These are phyloP conservation scores for Enteromius viviparus DNA, from an alignment of 2,797 vertebrate species.

Conservation along the genomic window DNA sequence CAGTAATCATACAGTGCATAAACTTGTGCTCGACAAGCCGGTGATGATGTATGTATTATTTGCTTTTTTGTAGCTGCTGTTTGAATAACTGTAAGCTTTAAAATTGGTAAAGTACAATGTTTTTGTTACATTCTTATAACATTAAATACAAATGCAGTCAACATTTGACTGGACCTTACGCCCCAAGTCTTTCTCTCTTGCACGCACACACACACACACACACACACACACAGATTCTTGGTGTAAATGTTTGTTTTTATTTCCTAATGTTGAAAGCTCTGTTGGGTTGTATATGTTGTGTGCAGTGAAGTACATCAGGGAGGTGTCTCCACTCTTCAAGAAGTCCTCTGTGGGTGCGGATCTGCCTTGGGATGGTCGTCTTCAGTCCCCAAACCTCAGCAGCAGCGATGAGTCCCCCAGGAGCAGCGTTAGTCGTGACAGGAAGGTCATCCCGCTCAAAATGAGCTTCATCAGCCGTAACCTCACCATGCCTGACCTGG, in stretches of 20 bases:
- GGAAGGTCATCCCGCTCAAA: conserved; percentile 92
- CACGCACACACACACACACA: too few relatives aligned
- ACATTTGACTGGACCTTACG: neutral
- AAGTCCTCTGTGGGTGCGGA: conserved; percentile 91
- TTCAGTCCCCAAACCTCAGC: conserved; percentile 86
- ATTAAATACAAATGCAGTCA: too few relatives aligned
- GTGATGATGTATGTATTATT: too few relatives aligned
- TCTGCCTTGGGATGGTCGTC: conserved; percentile 88
- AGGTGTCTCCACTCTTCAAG: conserved; percentile 95
- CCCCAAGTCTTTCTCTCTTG: neutral
- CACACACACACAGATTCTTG: neutral
- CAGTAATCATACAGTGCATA: too few relatives aligned
- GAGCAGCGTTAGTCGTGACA: conserved; percentile 82
- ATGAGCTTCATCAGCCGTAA: conserved; percentile 96
- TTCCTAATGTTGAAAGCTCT: neutral
- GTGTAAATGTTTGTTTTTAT: neutral
- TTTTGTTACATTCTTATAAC: too few relatives aligned
- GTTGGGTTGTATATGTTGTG: conserved; percentile 47
- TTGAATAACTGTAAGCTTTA: too few relatives aligned
- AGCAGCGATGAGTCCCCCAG: conserved; percentile 90
- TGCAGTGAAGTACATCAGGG: conserved; percentile 94
- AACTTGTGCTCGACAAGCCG: too few relatives aligned
- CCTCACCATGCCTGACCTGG: conserved; percentile 94
- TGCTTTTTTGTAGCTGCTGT: too few relatives aligned
- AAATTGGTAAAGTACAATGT: too few relatives aligned